A percentile compares a stretch with the other conserved stretches of the same genome.
Conservation (phyloP, 2,888 invertebrate species). For the Nomada ferruginata region DNA sequence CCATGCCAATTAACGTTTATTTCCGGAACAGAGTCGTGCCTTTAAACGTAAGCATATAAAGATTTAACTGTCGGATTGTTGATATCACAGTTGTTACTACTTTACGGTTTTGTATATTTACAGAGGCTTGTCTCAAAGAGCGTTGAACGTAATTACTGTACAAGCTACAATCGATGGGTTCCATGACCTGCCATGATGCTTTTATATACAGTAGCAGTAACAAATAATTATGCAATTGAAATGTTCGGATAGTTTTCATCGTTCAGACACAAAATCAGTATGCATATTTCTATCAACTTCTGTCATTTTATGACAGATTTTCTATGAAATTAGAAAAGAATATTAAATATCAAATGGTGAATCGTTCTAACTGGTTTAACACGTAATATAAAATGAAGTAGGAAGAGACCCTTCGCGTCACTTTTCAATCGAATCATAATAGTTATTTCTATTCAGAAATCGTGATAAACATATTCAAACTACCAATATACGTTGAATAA, state of each 20-base stretch:
- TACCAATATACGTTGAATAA: slow-evolving; percentile 9
- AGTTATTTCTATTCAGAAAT: neutral
- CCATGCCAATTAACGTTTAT: neutral
- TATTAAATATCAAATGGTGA: too few species aligned
- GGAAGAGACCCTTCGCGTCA: too few species aligned
- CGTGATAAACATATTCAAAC: slow-evolving; percentile 3
- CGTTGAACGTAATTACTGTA: slow-evolving; percentile 35
- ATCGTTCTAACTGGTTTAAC: too few species aligned
- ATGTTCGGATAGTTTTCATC: neutral
- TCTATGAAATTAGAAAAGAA: too few species aligned
- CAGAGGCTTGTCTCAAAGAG: slow-evolving; percentile 28
- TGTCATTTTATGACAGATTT: too few species aligned
- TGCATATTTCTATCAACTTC: too few species aligned
- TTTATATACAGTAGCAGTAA: neutral
- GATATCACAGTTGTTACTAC: slow-evolving; percentile 38
- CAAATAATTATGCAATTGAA: neutral
- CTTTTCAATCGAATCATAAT: neutral
- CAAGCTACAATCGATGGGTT: slow-evolving; percentile 5
- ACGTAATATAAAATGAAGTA: too few species aligned
- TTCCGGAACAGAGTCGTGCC: neutral
- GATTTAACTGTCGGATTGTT: slow-evolving; percentile 34
- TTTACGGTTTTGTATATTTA: slow-evolving; percentile 34
- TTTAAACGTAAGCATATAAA: slow-evolving; percentile 30
- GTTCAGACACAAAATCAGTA: neutral
- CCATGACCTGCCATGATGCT: slow-evolving; percentile 9